A percentile compares a stretch with the other conserved stretches of the same genome.
Conservation (phyloP, 2,113 vertebrate species). For the Scolopax mira region DNA sequence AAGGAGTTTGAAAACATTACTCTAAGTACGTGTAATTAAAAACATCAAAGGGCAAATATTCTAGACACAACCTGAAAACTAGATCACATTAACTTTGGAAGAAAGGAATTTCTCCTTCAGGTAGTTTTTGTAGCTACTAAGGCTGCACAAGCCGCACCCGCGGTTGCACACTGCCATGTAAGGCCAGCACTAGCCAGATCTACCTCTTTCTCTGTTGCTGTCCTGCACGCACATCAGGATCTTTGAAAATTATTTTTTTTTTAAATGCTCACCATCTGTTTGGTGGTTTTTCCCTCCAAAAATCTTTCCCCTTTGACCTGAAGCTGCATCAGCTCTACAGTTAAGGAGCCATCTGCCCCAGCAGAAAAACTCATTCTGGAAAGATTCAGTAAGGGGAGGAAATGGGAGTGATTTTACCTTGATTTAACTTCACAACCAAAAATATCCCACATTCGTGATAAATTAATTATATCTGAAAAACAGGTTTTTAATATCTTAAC, state of each 20-base stretch:
- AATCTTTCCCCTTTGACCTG: not conserved
- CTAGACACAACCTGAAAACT: constrained; percentile 1
- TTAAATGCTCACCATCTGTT: not conserved
- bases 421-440: not conserved
- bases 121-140: constrained; percentile 20
- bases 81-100: not conserved
- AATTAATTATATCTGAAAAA: not conserved
- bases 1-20: not conserved
- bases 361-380: not conserved
- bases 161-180: not conserved
- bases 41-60: constrained; percentile 15
- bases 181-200: not conserved
- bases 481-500: not conserved
- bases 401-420: not conserved
- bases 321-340: not conserved
- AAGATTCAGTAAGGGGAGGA: not conserved
- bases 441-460: not conserved
- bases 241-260: not conserved
- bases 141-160: not conserved
- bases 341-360: constrained; percentile 13
- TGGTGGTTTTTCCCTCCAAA: not conserved
- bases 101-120: constrained; percentile 44
- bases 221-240: not conserved
- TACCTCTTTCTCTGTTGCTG: not conserved
- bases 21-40: not conserved